phyloP scores from a whole-genome alignment of 2,797 vertebrate species.

The Oceanodroma leucorhoa region DNA sequence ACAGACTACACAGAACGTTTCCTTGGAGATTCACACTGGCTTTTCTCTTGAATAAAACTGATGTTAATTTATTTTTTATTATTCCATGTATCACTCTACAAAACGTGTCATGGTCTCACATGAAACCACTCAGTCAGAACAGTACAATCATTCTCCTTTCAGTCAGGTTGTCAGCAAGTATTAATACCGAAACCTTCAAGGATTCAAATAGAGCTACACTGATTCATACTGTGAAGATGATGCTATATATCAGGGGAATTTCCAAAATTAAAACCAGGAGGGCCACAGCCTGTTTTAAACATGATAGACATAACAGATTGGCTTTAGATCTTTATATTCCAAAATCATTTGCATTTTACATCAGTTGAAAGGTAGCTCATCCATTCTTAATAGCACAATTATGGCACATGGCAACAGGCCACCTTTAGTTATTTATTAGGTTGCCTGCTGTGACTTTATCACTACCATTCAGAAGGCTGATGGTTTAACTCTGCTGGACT shows the following conservation, averaged over 20 bases:
- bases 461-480: not conserved
- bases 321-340: not conserved
- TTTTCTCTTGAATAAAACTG: not conserved
- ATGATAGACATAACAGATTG: not conserved
- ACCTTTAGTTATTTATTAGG: constrained; percentile 9
- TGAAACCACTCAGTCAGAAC: not conserved
- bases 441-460: constrained; percentile 18
- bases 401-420: not conserved
- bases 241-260: not conserved
- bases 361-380: not conserved
- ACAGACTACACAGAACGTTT: not conserved
- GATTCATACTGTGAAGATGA: not conserved
- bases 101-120: not conserved
- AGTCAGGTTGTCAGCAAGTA: not conserved
- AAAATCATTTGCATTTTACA: not conserved
- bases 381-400: not conserved
- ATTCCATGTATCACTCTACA: not conserved
- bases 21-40: not conserved
- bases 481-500: not conserved
- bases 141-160: not conserved
- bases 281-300: not conserved
- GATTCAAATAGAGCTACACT: not conserved
- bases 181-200: not conserved
- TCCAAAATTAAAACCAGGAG: constrained; percentile 26
- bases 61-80: not conserved